Evolutionary conservation across 2,888 invertebrate species (phyloP).

Genomic region (Eupithecia exiguata): DNA sequence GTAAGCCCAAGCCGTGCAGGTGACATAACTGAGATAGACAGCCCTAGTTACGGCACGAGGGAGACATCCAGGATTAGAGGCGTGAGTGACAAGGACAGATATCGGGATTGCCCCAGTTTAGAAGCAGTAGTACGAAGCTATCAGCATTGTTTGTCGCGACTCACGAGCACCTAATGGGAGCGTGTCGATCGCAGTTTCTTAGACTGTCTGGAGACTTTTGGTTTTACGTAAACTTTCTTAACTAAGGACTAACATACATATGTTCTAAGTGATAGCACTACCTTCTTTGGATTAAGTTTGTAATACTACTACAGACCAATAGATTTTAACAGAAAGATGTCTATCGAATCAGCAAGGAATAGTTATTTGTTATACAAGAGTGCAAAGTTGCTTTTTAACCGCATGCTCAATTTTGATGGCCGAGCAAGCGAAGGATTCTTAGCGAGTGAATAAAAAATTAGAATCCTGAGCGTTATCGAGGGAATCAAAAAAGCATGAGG

Average conservation of each 20-base stretch:
- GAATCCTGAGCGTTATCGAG: too few species aligned
- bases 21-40: slow-evolving; percentile 49
- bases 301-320: neutral
- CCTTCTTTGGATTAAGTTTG: neutral
- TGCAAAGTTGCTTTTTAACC: too few species aligned
- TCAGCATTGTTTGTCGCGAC: slow-evolving; percentile 75
- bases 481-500: too few species aligned
- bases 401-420: too few species aligned
- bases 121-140: slow-evolving; percentile 52
- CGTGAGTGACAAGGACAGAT: slow-evolving; percentile 70
- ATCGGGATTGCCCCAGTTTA: slow-evolving; percentile 76
- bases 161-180: slow-evolving; percentile 55
- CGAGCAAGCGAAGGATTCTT: too few species aligned
- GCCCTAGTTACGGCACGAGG: slow-evolving; percentile 50
- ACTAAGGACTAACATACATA: neutral
- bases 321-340: neutral
- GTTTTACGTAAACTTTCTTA: slow-evolving; percentile 16
- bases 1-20: slow-evolving; percentile 34
- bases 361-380: too few species aligned
- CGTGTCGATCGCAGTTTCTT: slow-evolving; percentile 56
- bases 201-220: slow-evolving; percentile 61
- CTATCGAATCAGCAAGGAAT: neutral
- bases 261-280: neutral
- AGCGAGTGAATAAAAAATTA: too few species aligned
- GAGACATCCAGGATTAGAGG: slow-evolving; percentile 55